Evolutionary conservation across 1,140 invertebrate genomes (phyloP), one percentile per base, ranked within the genome.

Genomic region (Eciton burchellii): DNA sequence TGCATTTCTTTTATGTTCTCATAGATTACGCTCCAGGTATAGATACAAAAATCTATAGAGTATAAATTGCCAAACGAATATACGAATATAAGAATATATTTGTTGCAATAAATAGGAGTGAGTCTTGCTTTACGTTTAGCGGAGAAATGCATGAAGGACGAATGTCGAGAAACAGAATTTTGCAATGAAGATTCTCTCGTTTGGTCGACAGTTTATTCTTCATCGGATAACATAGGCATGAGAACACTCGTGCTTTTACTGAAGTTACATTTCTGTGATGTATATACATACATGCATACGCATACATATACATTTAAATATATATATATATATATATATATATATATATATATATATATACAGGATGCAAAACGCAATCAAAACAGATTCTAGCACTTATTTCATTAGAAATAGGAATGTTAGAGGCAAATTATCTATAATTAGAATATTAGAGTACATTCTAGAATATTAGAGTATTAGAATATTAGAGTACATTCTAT

Each of bases 1-100:
- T 92, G 2, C 89, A 92, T 24, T 66, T 92, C 8, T 86, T 90
- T 57, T 92, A 91, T 12, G 41, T 85, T 26, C 83, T 83, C 72
- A 91, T 52, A 2, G 70, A 91, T 71, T 89, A 91, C 68, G 76
- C 62, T 62, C 85, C 89, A 77, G 91, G 91, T 90, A 74, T 35
- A n/a, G 35, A 35, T 35, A 29, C 11, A 41, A 11, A 60, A 49
- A 26, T 4, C 19, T 21, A 16, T 29, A 19, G 14, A 24, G 12
- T 35, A 0, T 24, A 43, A 4, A 21, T 52, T 73, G 12, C n/a
- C n/a, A 52, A 57, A 21, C 8, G 5, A 72, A 16, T 59, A 26
- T 26, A 29, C 14, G 4, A 59, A 70, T 19, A 45, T 12, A 70
- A 21, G 21, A 3, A 79, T 26, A 29, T 16, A 79, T 19, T 43